These are phyloP conservation scores for Oryzias javanicus DNA, from an alignment of 2,113 vertebrate genomes.

Conservation along the genomic window DNA sequence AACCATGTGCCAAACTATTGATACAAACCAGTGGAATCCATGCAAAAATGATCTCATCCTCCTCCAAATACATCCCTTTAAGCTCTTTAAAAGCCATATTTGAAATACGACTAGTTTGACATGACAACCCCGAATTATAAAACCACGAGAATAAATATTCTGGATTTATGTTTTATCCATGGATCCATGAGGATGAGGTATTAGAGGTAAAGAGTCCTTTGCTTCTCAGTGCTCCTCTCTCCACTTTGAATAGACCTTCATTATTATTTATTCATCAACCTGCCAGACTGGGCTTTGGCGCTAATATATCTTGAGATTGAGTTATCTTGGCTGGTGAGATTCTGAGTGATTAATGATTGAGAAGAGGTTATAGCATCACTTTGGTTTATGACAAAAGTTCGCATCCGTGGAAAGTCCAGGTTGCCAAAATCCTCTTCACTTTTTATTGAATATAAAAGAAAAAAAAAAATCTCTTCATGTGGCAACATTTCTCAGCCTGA, in stretches of 20 bases:
- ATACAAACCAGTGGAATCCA: too few species aligned
- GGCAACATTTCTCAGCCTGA: not conserved
- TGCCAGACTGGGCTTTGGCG: conserved; percentile 53
- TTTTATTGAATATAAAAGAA: not conserved
- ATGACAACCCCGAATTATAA: conserved; percentile 12
- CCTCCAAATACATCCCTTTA: not conserved
- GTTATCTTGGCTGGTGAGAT: conserved; percentile 37
- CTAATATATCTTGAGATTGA: conserved; percentile 64
- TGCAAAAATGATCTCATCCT: too few species aligned
- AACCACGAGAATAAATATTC: conserved; percentile 24
- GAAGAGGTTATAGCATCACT: conserved; percentile 32
- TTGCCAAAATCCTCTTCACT: not conserved
- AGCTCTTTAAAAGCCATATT: conserved; percentile 3
- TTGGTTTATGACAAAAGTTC: conserved; percentile 15
- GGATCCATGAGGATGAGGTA: conserved; percentile 21
- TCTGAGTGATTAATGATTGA: conserved; percentile 63
- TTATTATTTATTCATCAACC: conserved; percentile 68
- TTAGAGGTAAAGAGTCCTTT: conserved; percentile 21
- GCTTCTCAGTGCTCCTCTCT: conserved; percentile 16
- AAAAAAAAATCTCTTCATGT: too few species aligned
- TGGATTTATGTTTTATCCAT: conserved; percentile 26
- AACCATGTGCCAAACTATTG: too few species aligned
- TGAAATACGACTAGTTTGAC: conserved; percentile 13
- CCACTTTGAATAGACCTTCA: conserved; percentile 54
- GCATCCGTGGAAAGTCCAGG: not conserved